Conservation (phyloP, 2,113 vertebrate genomes). For the Climacteris rufus region DNA sequence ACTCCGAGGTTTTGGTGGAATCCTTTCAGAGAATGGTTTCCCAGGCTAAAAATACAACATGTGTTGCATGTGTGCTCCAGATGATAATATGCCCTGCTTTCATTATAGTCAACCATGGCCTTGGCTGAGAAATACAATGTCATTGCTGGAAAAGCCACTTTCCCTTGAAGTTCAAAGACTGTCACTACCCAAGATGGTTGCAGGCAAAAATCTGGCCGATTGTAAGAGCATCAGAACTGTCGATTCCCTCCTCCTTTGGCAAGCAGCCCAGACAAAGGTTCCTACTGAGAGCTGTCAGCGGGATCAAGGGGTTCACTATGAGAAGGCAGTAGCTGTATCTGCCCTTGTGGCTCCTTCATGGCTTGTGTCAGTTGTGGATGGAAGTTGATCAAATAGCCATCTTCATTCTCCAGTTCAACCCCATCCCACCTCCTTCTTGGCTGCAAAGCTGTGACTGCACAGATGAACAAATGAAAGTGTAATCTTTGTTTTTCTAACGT, state of each 20-base stretch:
- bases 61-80: constrained; percentile 50
- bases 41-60: constrained; percentile 44
- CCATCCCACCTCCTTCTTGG: background rate
- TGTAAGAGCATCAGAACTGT: constrained; percentile 57
- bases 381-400: constrained; percentile 45
- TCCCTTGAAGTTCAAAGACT: constrained; percentile 63
- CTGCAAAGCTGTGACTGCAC: background rate
- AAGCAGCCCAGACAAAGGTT: constrained; percentile 59
- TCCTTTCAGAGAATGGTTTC: constrained; percentile 38
- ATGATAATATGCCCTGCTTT: constrained; percentile 28
- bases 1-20: constrained; percentile 24
- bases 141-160: constrained; percentile 60
- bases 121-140: constrained; percentile 60
- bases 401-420: background rate
- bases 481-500: background rate
- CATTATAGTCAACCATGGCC: constrained; percentile 26
- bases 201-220: constrained; percentile 60
- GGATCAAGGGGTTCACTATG: constrained; percentile 51
- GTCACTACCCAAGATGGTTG: constrained; percentile 55
- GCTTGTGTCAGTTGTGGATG: constrained; percentile 28
- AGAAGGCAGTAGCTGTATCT: constrained; percentile 50
- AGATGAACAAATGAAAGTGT: background rate
- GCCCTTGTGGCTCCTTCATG: constrained; percentile 42
- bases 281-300: constrained; percentile 58
- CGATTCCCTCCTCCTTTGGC: constrained; percentile 54